Percentiles rank a stretch among this genome's conserved stretches.
Evolutionary conservation across 2,113 vertebrate species (phyloP).

Genomic region (Cettia cetti): DNA sequence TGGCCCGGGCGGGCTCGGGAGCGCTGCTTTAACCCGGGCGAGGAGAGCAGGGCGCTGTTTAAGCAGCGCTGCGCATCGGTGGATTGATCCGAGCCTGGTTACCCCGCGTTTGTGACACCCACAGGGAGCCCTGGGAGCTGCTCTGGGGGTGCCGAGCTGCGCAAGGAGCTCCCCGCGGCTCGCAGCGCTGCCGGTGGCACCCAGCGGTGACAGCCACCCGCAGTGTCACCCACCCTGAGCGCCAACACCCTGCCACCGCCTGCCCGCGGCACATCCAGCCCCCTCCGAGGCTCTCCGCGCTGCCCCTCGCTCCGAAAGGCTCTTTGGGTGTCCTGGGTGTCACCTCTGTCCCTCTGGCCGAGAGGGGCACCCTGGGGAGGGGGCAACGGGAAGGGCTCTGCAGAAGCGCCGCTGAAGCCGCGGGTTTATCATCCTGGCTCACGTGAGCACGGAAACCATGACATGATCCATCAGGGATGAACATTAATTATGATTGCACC

Average conservation of each 20-base stretch:
- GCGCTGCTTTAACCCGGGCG: neutral
- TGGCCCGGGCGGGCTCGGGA: neutral
- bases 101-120: neutral
- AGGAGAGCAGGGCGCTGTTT: constrained; percentile 19
- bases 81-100: neutral
- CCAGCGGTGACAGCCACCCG: accelerated
- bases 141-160: accelerated
- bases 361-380: neutral
- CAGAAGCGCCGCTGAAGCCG: neutral
- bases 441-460: neutral
- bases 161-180: neutral
- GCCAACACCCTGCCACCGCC: accelerated
- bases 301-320: neutral
- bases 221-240: neutral
- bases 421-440: neutral
- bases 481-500: constrained; percentile 69
- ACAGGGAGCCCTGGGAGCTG: neutral
- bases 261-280: accelerated
- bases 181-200: neutral
- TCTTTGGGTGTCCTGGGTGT: neutral
- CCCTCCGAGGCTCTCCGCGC: accelerated
- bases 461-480: constrained; percentile 61
- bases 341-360: neutral
- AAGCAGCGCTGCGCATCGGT: neutral
- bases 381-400: neutral